Base-by-base conservation (phyloP, 2,888 invertebrate genomes). In the Lysandra coridon region DNA sequence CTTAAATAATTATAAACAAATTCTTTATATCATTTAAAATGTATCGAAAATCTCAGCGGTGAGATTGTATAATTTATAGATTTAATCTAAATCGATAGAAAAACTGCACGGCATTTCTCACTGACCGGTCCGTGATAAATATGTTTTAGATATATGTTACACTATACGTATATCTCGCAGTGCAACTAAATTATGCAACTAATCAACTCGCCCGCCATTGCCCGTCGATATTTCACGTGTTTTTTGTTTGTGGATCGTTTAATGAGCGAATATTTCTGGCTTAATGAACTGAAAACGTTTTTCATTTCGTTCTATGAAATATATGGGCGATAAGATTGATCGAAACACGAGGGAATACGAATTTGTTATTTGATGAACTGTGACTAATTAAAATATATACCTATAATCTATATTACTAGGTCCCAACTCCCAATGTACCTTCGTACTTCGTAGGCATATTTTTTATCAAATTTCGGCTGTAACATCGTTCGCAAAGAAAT, bases 261-360 rank as follows among this genome's bases (percentile, higher is more conserved):
- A 37, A 69, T 69, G 33, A 14, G 69, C 12, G 5, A 33, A 69
- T 69, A 69, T 37, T 69, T 69, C 33, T 33, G 69, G 14, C 5
- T 30, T 69, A 37, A 69, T 69, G 69, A 69, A 69, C 69, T 69
- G 69, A 4, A 69, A 33, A 37, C 4, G 33, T 69, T 69, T 69
- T 69, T 69, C 69, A 33, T 69, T 69, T 0, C 14, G 33, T 14
- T 69, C 4, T 4, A 33, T 37, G 17, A 69, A 37, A 37, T 69
- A 12, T 33, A 69, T 62, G 6, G 23, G 62, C 12, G 33, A 33
- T 69, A 37, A 69, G 69, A 69, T 37, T 69, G 4, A 69, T 69
- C 4, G 14, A 33, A 37, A 14, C 69, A 14, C 14, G 69, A 2
- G 17, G 37, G 69, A 64, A 33, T 69, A 33, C 14, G 62, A 23